Evolutionary conservation across 2,797 vertebrate species (phyloP).

Genomic region (Microctenopoma steveboyesi): DNA sequence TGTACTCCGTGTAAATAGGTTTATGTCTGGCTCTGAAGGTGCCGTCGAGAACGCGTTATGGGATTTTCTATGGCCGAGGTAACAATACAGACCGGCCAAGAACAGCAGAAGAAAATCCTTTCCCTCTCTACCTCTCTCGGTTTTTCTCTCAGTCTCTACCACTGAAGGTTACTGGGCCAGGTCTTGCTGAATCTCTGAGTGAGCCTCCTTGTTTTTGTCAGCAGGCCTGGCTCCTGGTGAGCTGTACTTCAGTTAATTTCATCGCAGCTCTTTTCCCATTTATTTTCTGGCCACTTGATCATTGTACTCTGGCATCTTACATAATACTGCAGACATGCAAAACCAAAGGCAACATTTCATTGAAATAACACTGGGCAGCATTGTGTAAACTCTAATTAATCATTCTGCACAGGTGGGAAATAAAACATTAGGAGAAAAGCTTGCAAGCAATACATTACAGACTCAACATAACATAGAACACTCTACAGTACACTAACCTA

Average conservation of each 20-base stretch:
- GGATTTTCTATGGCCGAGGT: conserved; percentile 66
- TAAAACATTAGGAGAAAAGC: conserved; percentile 7
- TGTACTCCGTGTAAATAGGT: conserved; percentile 40
- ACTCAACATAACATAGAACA: neutral
- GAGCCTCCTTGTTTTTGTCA: conserved; percentile 64
- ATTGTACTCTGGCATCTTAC: conserved; percentile 36
- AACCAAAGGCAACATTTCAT: conserved; percentile 39
- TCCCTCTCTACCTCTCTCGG: conserved; percentile 12
- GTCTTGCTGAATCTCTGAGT: conserved; percentile 52
- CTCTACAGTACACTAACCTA: neutral
- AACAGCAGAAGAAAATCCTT: conserved; percentile 64
- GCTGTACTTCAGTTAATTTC: conserved; percentile 53
- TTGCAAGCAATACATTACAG: conserved; percentile 1
- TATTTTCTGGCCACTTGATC: conserved; percentile 64
- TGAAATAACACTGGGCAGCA: conserved; percentile 43
- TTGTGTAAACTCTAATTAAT: conserved; percentile 48
- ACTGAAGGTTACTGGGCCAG: conserved; percentile 41
- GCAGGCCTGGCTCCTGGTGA: conserved; percentile 52
- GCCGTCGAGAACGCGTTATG: conserved; percentile 41
- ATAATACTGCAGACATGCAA: conserved; percentile 27
- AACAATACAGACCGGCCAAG: conserved; percentile 62
- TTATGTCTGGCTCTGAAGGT: conserved; percentile 48
- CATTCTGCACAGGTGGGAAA: conserved; percentile 6
- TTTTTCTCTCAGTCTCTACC: conserved; percentile 6
- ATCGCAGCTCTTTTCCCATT: conserved; percentile 53